Base-by-base conservation (phyloP, 2,113 vertebrate genomes). In the Ailuropoda melanoleuca region DNA sequence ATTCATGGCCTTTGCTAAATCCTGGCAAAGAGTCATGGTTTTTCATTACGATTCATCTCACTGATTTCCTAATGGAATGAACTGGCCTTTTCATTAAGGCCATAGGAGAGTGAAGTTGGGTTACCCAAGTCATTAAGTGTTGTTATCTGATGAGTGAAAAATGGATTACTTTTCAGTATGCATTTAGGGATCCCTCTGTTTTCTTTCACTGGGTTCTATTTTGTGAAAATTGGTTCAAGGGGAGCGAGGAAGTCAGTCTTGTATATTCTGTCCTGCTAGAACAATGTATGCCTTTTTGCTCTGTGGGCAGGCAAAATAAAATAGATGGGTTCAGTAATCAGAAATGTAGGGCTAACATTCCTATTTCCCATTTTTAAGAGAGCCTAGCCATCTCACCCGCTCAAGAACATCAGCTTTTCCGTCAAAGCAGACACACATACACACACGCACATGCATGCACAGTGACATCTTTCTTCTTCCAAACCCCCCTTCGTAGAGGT, bases 1-100 rank as follows among this genome's bases (percentile, higher is more conserved):
- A 85, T 98, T 94, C 97, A 97, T 55, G 43, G 98, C 1, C 95
- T 97, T 95, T 48, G 13, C 98, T 98, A 94, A 92, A 50, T 91
- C 95, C 97, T 98, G 98, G 98, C 97, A 98, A 6, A 82, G 97
- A 88, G 95, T 96, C 95, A 31, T 6, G 13, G 97, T 60, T 95
- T 97, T 97, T 93, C 96, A 96, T 98, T 97, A 93, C 83, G 7
- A 97, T 97, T 98, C 93, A 89, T 95, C 97, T 96, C 97, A 98
- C 96, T 98, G 95, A 97, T 98, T 93, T 95, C 78, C 96, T 90
- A 78, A 95, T 84, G n/a, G 37, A 88, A 88, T 96, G 84, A 97
- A 97, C 29, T 74, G 64, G 75, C 62, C 96, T 88, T 98, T 98
- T 98, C 91, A 62, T 0, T 89, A 64, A 96, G 84, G 90, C 81